Percentiles rank a stretch among this genome's conserved stretches.
Evolutionary conservation across 2,888 invertebrate genomes (phyloP).

Genomic region (Drosophila greeni): DNA sequence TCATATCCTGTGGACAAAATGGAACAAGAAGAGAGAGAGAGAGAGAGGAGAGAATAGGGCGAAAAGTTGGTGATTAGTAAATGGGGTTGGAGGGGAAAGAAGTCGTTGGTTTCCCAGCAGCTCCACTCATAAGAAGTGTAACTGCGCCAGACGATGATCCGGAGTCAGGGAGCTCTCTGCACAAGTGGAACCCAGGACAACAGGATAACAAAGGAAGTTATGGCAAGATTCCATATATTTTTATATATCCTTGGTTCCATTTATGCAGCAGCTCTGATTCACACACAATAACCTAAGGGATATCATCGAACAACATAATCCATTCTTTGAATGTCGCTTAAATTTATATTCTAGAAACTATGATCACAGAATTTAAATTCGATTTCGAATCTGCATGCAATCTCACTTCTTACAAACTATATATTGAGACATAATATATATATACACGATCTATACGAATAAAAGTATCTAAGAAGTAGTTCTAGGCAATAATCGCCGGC

Average conservation of each 20-base stretch:
- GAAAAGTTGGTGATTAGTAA: slow-evolving; percentile 1
- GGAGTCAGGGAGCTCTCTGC: slow-evolving; percentile 5
- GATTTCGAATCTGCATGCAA: slow-evolving; percentile 23
- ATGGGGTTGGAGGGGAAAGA: not conserved
- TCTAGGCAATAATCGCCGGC: slow-evolving; percentile 21
- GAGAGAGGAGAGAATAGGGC: slow-evolving; percentile 10
- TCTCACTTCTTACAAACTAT: slow-evolving; percentile 24
- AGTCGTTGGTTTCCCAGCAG: not conserved
- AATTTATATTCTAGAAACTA: slow-evolving; percentile 16
- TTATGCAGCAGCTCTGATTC: not conserved
- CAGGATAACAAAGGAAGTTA: too few species aligned
- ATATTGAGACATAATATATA: slow-evolving; percentile 10
- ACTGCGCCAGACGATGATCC: not conserved
- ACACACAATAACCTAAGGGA: slow-evolving; percentile 11
- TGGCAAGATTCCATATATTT: too few species aligned
- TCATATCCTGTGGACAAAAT: slow-evolving; percentile 87
- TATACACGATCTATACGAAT: slow-evolving; percentile 23
- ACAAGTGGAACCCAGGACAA: slow-evolving; percentile 12
- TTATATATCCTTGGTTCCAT: not conserved
- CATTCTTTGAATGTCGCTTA: slow-evolving; percentile 16
- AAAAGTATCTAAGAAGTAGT: slow-evolving; percentile 11
- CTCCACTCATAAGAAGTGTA: too few species aligned
- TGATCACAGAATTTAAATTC: slow-evolving; percentile 3
- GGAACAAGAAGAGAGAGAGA: slow-evolving; percentile 18
- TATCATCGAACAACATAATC: slow-evolving; percentile 22